These are phyloP conservation scores for Eulemur albifrons DNA, from an alignment of 2,797 vertebrate genomes.

Conservation along the genomic window DNA sequence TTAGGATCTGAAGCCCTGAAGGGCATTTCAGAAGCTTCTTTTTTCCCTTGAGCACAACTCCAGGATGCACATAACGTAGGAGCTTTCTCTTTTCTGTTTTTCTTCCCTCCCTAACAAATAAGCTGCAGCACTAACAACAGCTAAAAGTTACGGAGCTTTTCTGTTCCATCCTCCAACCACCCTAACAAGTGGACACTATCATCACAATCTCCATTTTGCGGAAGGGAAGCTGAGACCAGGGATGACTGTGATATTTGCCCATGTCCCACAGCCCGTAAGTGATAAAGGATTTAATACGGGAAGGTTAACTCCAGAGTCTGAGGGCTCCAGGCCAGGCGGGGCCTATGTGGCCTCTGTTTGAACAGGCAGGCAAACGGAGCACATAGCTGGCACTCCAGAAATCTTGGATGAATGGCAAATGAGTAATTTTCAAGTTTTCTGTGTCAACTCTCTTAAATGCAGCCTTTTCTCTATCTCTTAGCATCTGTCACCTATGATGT, in stretches of 20 bases:
- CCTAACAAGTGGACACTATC: background rate
- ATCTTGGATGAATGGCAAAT: background rate
- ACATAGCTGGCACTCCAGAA: background rate
- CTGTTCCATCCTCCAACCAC: background rate
- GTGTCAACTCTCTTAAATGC: background rate
- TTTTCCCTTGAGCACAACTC: background rate
- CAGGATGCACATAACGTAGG: background rate
- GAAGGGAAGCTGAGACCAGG: background rate
- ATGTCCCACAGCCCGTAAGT: background rate
- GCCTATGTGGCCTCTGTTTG: background rate
- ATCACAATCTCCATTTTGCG: background rate
- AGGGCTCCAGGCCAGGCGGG: fast-evolving
- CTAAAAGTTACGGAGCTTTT: background rate
- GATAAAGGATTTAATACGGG: background rate
- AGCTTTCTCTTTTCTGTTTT: background rate
- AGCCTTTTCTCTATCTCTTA: background rate
- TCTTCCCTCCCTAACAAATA: background rate
- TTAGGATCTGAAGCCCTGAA: background rate
- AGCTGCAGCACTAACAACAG: background rate
- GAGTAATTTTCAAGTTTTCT: background rate
- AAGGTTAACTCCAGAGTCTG: background rate
- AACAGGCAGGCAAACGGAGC: background rate
- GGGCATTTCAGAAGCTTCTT: background rate
- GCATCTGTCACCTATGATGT: background rate
- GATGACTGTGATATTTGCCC: background rate